These are phyloP conservation scores for Alentia gelatinosa DNA, from an alignment of 2,888 invertebrate species.

Conservation along the genomic window DNA sequence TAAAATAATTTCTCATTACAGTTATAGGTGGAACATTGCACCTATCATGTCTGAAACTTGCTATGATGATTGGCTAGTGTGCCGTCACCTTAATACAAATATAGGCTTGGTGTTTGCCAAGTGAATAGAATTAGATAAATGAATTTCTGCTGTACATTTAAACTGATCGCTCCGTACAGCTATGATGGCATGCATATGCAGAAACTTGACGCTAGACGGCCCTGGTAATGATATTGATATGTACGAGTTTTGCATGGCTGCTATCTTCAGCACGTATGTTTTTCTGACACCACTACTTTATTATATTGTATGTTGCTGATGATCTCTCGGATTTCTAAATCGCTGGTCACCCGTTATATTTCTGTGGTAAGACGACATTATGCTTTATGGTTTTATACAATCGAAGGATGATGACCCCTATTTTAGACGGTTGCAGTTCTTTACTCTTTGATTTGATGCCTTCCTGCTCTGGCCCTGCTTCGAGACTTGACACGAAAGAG, in stretches of 20 bases:
- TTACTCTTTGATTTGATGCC: background rate
- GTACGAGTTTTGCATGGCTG: background rate
- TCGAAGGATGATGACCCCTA: background rate
- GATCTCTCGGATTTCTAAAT: slow-evolving; percentile 8
- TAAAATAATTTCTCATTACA: too few relatives aligned
- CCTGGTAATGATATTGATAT: background rate
- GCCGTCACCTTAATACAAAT: too few relatives aligned
- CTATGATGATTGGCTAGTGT: too few relatives aligned
- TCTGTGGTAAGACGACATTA: background rate
- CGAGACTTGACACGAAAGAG: too few relatives aligned
- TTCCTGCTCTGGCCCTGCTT: background rate
- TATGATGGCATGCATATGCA: too few relatives aligned
- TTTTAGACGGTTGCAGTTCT: background rate
- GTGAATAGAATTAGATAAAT: too few relatives aligned
- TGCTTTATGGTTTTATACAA: slow-evolving; percentile 9
- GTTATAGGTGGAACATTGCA: too few relatives aligned
- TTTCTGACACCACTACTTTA: background rate
- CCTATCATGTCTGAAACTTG: too few relatives aligned
- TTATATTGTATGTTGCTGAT: background rate
- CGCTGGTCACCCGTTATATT: slow-evolving; percentile 6
- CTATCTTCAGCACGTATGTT: background rate
- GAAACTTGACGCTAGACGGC: too few relatives aligned
- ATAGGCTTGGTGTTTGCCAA: too few relatives aligned
- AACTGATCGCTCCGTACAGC: too few relatives aligned
- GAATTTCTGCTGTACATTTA: too few relatives aligned